phyloP scores from a whole-genome alignment of 2,797 vertebrate species.

The Macropus fuliginosus region DNA sequence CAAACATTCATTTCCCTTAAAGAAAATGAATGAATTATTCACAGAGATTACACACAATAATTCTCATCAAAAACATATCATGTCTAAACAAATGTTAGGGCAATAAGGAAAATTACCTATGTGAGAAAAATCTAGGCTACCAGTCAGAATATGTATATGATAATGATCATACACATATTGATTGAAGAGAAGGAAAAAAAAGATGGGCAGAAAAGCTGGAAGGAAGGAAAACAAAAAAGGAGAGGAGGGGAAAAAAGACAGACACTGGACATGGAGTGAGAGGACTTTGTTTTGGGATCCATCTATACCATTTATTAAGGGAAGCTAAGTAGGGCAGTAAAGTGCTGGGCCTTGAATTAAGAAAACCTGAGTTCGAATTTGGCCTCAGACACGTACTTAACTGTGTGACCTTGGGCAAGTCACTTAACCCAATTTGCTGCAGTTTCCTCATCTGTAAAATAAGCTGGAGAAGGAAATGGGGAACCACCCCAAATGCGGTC shows the following conservation, averaged over 20 bases:
- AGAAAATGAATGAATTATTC: neutral
- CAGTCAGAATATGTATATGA: fast-evolving
- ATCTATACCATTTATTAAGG: neutral
- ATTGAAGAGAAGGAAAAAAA: no score
- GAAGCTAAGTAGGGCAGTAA: neutral
- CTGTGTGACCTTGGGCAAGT: neutral
- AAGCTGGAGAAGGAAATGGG: neutral
- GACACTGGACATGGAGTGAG: neutral
- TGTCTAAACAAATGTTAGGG: neutral
- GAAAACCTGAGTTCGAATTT: neutral
- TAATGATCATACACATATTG: no score
- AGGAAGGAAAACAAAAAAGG: neutral
- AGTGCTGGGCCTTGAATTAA: neutral
- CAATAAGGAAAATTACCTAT: neutral
- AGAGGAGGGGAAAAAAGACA: neutral
- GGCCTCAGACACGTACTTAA: neutral
- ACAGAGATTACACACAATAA: neutral
- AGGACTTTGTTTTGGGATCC: neutral
- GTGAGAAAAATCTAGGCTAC: neutral
- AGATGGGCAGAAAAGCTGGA: neutral
- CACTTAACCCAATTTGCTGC: neutral
- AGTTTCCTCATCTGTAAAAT: neutral
- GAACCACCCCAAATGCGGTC: neutral
- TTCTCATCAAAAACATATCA: neutral
- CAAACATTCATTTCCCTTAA: neutral